Conservation (phyloP, 64 coral and sea anemone species). For the Montipora cactus region DNA sequence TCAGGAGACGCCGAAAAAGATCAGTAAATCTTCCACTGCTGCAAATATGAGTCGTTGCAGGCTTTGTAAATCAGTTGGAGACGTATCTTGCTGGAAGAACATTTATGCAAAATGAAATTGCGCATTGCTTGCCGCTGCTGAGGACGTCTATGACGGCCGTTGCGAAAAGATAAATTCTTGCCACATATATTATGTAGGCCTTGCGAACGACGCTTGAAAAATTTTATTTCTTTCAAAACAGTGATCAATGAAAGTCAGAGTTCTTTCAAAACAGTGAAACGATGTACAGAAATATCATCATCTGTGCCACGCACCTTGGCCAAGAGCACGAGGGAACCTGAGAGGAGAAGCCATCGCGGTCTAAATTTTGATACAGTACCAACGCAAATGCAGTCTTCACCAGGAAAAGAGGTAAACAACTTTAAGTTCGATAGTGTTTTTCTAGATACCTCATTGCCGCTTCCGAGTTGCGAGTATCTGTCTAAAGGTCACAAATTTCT, state of each 20-base stretch:
- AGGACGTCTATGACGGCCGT: neutral
- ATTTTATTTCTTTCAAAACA: too few species aligned
- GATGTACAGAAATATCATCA: neutral
- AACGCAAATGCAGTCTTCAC: neutral
- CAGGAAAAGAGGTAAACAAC: neutral
- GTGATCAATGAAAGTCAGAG: too few species aligned
- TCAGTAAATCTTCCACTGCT: neutral
- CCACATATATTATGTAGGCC: neutral
- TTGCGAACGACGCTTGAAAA: too few species aligned
- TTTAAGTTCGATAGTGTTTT: neutral
- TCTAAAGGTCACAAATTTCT: neutral
- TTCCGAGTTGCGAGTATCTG: neutral
- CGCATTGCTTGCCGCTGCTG: neutral
- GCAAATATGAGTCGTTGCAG: neutral
- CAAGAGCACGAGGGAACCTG: neutral
- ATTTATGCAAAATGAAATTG: neutral
- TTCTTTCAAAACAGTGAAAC: too few species aligned
- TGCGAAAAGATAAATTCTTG: neutral
- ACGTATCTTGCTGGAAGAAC: neutral
- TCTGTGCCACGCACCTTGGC: neutral
- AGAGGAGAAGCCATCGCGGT: neutral
- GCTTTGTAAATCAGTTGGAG: conserved; percentile 7
- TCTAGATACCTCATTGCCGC: neutral
- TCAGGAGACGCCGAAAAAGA: neutral
- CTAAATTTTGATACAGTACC: neutral